These are phyloP conservation scores for Platorchestia sp. DNA, from an alignment of 1,140 invertebrate species.

Conservation along the genomic window DNA sequence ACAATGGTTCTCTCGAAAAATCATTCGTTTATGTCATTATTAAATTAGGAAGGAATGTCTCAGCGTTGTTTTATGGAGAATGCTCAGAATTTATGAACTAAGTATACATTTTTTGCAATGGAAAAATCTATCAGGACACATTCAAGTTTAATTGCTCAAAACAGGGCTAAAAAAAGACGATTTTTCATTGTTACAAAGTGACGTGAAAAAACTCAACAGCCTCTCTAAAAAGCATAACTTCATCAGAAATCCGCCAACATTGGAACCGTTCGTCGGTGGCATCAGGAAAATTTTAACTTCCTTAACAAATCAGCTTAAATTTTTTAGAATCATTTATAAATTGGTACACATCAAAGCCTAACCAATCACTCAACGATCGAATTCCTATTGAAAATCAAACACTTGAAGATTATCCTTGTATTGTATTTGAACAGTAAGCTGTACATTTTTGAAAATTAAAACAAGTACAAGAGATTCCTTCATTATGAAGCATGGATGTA, in stretches of 20 bases:
- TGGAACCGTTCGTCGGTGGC: background rate
- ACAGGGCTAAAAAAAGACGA: no score
- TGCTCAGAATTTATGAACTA: no score
- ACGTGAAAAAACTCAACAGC: background rate
- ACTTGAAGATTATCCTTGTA: no score
- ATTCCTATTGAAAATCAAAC: background rate
- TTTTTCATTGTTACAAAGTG: no score
- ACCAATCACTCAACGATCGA: background rate
- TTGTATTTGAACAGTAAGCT: background rate
- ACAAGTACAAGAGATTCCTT: no score
- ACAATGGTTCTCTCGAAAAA: background rate
- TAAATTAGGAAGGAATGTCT: background rate
- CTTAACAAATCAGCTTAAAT: background rate
- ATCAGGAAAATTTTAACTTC: background rate
- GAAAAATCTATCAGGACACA: no score
- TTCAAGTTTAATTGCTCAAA: no score
- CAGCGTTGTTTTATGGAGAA: no score
- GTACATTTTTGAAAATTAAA: no score
- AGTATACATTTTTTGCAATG: no score
- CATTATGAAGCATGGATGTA: background rate
- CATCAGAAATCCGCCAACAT: background rate
- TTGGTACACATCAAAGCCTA: background rate
- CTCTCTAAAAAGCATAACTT: background rate
- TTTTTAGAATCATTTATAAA: background rate
- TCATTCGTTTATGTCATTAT: background rate